These are phyloP conservation scores for Platyrinchus mystaceus DNA, from an alignment of 2,797 vertebrate species.

Conservation along the genomic window DNA sequence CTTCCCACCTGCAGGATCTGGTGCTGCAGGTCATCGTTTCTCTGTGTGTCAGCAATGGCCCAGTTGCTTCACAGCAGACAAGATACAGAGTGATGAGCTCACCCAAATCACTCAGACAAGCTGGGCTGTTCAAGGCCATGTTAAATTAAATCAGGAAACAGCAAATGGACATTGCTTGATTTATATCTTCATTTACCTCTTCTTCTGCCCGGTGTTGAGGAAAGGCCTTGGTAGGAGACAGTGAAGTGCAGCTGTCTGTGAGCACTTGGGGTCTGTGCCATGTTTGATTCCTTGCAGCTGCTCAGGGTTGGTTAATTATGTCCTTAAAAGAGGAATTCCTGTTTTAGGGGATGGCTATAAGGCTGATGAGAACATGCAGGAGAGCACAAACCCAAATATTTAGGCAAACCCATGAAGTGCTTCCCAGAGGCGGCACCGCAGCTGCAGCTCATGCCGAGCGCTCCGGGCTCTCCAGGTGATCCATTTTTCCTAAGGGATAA, in stretches of 20 bases:
- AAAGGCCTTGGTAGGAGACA: not conserved
- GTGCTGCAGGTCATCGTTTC: not conserved
- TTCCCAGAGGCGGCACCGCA: not conserved
- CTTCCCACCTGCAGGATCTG: not conserved
- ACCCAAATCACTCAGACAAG: not conserved
- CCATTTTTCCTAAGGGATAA: not conserved
- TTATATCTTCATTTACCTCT: not conserved
- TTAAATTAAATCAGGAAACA: not conserved
- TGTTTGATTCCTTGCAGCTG: conserved; percentile 40
- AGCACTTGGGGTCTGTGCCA: not conserved
- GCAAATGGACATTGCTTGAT: not conserved
- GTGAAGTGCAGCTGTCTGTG: not conserved
- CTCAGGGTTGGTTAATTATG: not conserved
- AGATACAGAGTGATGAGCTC: not conserved
- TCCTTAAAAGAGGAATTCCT: conserved; percentile 23
- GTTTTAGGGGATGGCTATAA: not conserved
- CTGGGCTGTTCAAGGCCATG: not conserved
- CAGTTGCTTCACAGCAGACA: not conserved
- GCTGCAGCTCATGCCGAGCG: not conserved
- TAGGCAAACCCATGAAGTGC: not conserved
- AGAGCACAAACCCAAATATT: conserved; percentile 60
- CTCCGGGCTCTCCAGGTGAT: not conserved
- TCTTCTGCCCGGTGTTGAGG: not conserved
- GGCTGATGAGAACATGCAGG: not conserved
- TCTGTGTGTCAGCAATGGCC: not conserved